A percentile compares a stretch with the other conserved stretches of the same genome.
Conservation (phyloP, 2,888 invertebrate genomes). For the Caenorhabditis macrosperma region DNA sequence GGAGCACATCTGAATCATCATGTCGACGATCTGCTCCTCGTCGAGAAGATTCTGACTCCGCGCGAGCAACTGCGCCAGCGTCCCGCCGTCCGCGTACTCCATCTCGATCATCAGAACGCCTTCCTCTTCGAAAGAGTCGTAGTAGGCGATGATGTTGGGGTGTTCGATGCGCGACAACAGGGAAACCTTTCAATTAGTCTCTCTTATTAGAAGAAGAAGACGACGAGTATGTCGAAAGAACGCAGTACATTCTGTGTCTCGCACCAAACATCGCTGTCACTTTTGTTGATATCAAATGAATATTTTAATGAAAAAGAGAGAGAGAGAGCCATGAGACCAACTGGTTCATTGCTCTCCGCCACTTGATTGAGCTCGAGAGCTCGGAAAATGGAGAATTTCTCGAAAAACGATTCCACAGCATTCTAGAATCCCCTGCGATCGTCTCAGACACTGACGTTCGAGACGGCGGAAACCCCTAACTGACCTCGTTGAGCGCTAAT, state of each 20-base stretch:
- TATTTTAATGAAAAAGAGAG: background rate
- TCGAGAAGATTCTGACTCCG: constrained; percentile 83
- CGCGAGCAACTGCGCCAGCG: constrained; percentile 85
- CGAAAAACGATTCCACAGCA: too few relatives aligned
- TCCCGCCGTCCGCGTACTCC: constrained; percentile 88
- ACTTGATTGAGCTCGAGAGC: background rate
- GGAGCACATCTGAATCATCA: constrained; percentile 84
- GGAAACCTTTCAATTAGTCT: constrained; percentile 79
- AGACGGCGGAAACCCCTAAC: too few relatives aligned
- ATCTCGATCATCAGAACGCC: constrained; percentile 87
- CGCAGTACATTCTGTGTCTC: too few relatives aligned
- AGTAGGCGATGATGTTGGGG: constrained; percentile 86
- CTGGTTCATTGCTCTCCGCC: background rate
- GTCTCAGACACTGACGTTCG: too few relatives aligned
- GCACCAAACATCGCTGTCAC: constrained; percentile 4
- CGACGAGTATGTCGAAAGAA: background rate
- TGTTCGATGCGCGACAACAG: constrained; percentile 86
- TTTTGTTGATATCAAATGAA: background rate
- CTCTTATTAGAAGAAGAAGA: background rate
- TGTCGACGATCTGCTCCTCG: constrained; percentile 82
- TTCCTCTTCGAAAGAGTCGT: constrained; percentile 87
- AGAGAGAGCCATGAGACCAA: background rate
- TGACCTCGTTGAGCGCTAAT: constrained; percentile 81
- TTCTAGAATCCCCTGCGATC: too few relatives aligned
- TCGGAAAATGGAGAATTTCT: too few relatives aligned